Evolutionary conservation across 2,888 invertebrate genomes (phyloP).

Genomic region (Hofmannophila pseudospretella): DNA sequence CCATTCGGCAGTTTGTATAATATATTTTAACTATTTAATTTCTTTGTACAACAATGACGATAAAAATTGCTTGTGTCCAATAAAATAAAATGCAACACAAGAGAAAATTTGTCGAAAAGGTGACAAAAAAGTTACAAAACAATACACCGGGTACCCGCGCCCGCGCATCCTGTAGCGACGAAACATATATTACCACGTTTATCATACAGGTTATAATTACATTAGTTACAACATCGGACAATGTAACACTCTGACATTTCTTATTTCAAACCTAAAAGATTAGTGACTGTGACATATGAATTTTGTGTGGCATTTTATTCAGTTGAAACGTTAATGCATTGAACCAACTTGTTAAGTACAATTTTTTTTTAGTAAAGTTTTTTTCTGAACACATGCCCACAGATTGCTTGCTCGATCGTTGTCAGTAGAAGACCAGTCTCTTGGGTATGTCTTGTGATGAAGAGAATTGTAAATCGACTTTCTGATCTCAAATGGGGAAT

Average conservation of each 20-base stretch:
- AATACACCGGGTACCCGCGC: conserved; percentile 18
- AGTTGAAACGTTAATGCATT: conserved; percentile 9
- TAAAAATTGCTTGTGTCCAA: conserved; percentile 61
- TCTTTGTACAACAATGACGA: conserved; percentile 63
- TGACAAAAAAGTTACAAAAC: conserved; percentile 48
- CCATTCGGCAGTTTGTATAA: conserved; percentile 68
- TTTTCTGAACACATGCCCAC: too few species aligned
- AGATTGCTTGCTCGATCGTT: too few species aligned
- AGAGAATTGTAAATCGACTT: too few species aligned
- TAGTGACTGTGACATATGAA: not conserved
- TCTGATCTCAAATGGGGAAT: too few species aligned
- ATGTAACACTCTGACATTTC: conserved; percentile 6
- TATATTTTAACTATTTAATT: conserved; percentile 67
- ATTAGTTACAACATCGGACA: conserved; percentile 6
- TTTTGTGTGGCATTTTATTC: conserved; percentile 12
- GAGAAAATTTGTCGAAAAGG: conserved; percentile 46
- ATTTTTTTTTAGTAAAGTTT: not conserved
- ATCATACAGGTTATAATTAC: conserved; percentile 11
- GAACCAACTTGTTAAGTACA: too few species aligned
- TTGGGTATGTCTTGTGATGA: too few species aligned
- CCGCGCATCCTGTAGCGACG: too few species aligned
- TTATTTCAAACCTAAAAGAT: not conserved
- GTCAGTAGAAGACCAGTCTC: too few species aligned
- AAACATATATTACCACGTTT: conserved; percentile 6
- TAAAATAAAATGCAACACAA: conserved; percentile 71